Evolutionary conservation across 1,140 invertebrate species (phyloP), one percentile per base, ranked within the genome.

Genomic region (Halictus rubicundus): DNA sequence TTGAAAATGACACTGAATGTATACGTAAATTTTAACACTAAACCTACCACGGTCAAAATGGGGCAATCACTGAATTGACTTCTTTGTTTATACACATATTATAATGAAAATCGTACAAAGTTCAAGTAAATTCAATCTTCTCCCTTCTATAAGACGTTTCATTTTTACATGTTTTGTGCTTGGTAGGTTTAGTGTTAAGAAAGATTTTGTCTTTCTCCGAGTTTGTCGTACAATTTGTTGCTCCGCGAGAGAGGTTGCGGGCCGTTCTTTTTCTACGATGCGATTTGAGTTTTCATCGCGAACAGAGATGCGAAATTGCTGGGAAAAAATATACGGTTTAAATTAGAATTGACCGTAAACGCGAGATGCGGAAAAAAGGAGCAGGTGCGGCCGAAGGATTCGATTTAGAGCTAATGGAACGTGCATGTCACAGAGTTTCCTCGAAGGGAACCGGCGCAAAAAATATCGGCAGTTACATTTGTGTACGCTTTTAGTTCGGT

Each of bases 341-440:
- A 72, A 65, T 78, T 72, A 49, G 46, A 78, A 78, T 78, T 78
- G 76, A 78, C 25, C 19, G 60, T 65, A 49, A 54, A 71, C 23
- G 37, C 23, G 32, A 25, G 23, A 64, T 42, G 46, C 12, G 32
- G 32, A 49, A 72, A 78, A 49, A 78, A 57, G 19, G 68, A 65
- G 27, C 76, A 78, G 60, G 60, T 78, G 69, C 37, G 37, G 37
- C 39, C 76, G 69, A 78, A 78, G 23, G 60, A 72, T 78, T 78
- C 76, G 60, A 72, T 78, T 78, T 64, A 64, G 32, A 71, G 60
- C 60, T 72, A 78, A 72, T 72, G 76, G 69, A 78, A 64, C 60
- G 59, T 72, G 65, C 69, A n/a, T 78, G 69, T 72, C 46, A n/a
- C 68, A 9, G 60, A 72, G 60, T 78, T 65, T 57, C 37, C 32